Percentiles rank a stretch among this genome's conserved stretches.
These are phyloP conservation scores for Meteorus colon DNA, from an alignment of 2,888 invertebrate species.

Conservation along the genomic window DNA sequence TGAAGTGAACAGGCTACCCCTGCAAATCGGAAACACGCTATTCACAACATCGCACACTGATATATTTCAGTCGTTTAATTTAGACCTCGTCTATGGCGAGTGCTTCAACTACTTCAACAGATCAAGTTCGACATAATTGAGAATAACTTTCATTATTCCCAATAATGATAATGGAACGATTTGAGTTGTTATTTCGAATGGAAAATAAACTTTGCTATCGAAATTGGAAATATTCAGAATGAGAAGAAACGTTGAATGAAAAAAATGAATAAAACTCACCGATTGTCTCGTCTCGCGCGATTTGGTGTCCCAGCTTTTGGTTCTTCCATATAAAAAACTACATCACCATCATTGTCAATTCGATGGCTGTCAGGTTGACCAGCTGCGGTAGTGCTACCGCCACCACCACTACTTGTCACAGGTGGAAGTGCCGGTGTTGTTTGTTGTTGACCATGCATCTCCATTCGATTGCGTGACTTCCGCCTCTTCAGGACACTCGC, in stretches of 20 bases:
- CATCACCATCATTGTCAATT: constrained; percentile 78
- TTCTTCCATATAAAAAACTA: constrained; percentile 80
- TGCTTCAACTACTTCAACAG: background rate
- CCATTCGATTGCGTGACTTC: constrained; percentile 81
- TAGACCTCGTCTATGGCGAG: background rate
- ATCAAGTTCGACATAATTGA: background rate
- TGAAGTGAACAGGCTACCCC: constrained; percentile 70
- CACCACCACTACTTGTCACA: constrained; percentile 56
- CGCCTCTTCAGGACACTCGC: constrained; percentile 83
- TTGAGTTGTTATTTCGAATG: too few relatives aligned
- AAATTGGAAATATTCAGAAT: too few relatives aligned
- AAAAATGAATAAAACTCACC: constrained; percentile 65
- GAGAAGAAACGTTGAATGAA: background rate
- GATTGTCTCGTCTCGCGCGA: constrained; percentile 68
- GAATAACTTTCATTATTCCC: too few relatives aligned
- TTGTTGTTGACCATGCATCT: constrained; percentile 69
- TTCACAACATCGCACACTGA: constrained; percentile 61
- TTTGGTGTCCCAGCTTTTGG: constrained; percentile 76
- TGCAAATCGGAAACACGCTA: constrained; percentile 68
- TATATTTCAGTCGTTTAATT: constrained; percentile 33
- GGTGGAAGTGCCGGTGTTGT: constrained; percentile 57
- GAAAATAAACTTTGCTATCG: too few relatives aligned
- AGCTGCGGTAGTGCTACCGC: constrained; percentile 52
- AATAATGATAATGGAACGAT: too few relatives aligned
- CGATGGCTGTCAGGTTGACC: constrained; percentile 64